A percentile compares a stretch with the other conserved stretches of the same genome.
Evolutionary conservation across 2,797 vertebrate species (phyloP).

Genomic region (Sebastes iracundus): DNA sequence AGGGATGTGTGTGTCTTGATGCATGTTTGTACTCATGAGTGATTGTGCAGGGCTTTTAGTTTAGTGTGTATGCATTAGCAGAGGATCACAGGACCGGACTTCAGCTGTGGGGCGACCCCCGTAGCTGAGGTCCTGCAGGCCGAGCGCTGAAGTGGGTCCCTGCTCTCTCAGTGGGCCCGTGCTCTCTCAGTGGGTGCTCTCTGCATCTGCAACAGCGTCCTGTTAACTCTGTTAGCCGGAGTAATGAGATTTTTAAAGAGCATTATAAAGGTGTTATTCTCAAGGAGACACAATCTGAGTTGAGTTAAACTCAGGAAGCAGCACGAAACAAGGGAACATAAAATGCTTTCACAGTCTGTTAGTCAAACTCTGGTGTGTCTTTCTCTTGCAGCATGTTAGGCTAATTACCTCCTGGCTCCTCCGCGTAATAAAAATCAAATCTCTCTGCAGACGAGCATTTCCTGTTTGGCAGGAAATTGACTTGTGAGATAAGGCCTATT

Average conservation of each 20-base stretch:
- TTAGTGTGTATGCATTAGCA: slow-evolving; percentile 9
- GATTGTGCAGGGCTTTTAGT: slow-evolving; percentile 33
- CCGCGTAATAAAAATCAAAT: slow-evolving; percentile 67
- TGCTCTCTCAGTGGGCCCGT: slow-evolving; percentile 16
- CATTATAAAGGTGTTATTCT: slow-evolving; percentile 53
- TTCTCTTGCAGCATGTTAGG: slow-evolving; percentile 36
- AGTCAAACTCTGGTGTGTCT: slow-evolving; percentile 22
- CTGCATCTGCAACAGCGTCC: slow-evolving; percentile 18
- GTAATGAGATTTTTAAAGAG: slow-evolving; percentile 55
- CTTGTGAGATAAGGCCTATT: slow-evolving; percentile 67
- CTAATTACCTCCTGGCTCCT: slow-evolving; percentile 60
- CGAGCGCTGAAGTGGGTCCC: slow-evolving; percentile 2
- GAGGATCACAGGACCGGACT: slow-evolving; percentile 18
- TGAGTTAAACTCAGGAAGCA: slow-evolving; percentile 55
- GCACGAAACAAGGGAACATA: slow-evolving; percentile 25
- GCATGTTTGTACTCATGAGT: slow-evolving; percentile 27
- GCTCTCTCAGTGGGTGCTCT: slow-evolving; percentile 4
- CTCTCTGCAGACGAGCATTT: slow-evolving; percentile 64
- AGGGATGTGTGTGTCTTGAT: not conserved
- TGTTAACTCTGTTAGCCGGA: slow-evolving; percentile 9
- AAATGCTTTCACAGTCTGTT: slow-evolving; percentile 51
- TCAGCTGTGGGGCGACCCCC: slow-evolving; percentile 30
- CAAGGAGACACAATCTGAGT: slow-evolving; percentile 49
- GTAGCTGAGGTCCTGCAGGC: slow-evolving; percentile 17
- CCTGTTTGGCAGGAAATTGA: slow-evolving; percentile 71